Conservation (phyloP, 92 coral and sea anemone species). For the Actinernus sp. region DNA sequence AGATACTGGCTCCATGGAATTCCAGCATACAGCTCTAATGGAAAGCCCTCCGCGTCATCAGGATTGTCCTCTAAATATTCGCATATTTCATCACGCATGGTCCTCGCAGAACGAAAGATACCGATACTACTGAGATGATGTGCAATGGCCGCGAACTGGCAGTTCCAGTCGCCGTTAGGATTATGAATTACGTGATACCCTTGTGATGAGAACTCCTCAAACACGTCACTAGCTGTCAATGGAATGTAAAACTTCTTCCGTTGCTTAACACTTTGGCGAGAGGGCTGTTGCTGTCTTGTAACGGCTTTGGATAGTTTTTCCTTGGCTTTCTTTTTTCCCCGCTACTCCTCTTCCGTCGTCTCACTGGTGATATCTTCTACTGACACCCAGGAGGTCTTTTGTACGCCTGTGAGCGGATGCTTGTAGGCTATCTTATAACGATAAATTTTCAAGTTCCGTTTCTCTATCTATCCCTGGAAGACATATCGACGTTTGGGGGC, state of each 20-base stretch:
- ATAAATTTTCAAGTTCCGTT: too few species aligned
- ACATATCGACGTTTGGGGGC: too few species aligned
- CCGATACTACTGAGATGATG: constrained; percentile 8
- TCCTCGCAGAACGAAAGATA: constrained; percentile 10
- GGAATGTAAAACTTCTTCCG: too few species aligned
- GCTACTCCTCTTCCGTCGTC: constrained; percentile 21
- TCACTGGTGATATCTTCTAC: constrained; percentile 58
- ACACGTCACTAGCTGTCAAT: too few species aligned
- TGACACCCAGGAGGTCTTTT: constrained; percentile 39
- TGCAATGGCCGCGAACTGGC: constrained; percentile 7
- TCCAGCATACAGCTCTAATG: constrained; percentile 14
- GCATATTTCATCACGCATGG: constrained; percentile 7
- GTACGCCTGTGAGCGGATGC: too few species aligned
- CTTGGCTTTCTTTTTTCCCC: constrained; percentile 11
- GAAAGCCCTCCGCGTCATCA: neutral
- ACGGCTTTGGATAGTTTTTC: neutral
- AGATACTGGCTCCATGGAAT: constrained; percentile 21
- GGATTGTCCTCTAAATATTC: constrained; percentile 3
- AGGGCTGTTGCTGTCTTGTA: too few species aligned
- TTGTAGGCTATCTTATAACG: too few species aligned
- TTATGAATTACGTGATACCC: constrained; percentile 17
- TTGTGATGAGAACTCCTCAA: constrained; percentile 6
- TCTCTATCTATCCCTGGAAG: too few species aligned
- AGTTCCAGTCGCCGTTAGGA: constrained; percentile 28
- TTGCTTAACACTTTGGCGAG: too few species aligned